Percentiles rank a stretch among this genome's conserved stretches.
These are phyloP conservation scores for Rallus limicola DNA, from an alignment of 2,113 vertebrate species.

Conservation along the genomic window DNA sequence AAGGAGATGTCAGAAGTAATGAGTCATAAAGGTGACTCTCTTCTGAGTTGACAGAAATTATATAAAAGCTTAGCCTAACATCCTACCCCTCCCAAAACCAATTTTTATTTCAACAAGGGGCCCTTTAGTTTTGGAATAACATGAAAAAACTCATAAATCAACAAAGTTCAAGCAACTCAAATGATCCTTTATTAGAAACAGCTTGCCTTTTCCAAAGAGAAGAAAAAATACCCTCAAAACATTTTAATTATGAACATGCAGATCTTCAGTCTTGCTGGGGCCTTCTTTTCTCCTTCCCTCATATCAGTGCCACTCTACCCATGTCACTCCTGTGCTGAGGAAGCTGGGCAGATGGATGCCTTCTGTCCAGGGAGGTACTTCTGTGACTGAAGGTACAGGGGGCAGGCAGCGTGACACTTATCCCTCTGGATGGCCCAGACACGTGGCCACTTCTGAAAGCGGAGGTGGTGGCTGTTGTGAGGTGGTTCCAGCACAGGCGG, in stretches of 20 bases:
- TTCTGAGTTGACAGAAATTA: background rate
- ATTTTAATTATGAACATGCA: slow-evolving; percentile 41
- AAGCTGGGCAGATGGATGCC: background rate
- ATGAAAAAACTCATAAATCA: slow-evolving; percentile 15
- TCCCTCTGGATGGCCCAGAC: background rate
- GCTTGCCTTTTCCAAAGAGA: slow-evolving; percentile 4
- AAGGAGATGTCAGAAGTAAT: background rate
- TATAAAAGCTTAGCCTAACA: background rate
- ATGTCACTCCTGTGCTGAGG: rapidly evolving
- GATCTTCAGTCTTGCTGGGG: background rate
- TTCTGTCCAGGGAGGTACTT: background rate
- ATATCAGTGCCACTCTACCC: background rate
- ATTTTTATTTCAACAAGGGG: background rate
- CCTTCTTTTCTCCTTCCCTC: background rate
- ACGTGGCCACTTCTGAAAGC: slow-evolving; percentile 4
- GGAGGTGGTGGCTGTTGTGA: slow-evolving; percentile 22
- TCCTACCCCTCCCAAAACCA: background rate
- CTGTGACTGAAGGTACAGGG: background rate
- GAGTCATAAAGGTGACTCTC: background rate
- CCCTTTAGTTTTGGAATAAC: slow-evolving; percentile 23
- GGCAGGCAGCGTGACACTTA: background rate
- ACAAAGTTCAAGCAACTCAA: background rate
- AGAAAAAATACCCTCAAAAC: slow-evolving; percentile 10
- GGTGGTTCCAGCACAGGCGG: background rate
- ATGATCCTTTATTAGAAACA: slow-evolving; percentile 49